phyloP scores from a whole-genome alignment of 2,797 vertebrate genomes.

The Clarias fuscus region DNA sequence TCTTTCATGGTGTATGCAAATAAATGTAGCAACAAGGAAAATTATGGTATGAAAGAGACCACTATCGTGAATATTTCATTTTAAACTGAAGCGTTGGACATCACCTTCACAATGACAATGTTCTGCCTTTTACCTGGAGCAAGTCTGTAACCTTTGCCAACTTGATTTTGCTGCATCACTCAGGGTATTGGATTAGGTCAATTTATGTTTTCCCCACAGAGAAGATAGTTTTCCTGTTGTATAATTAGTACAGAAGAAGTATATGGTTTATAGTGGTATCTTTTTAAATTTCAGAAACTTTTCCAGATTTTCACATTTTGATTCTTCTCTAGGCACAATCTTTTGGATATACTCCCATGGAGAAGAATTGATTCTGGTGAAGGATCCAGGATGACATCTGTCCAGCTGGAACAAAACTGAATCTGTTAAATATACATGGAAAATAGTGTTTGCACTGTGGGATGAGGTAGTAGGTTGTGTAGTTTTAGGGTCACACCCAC shows the following conservation, averaged over 20 bases:
- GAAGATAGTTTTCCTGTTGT: neutral
- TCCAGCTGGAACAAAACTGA: neutral
- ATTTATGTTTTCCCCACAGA: neutral
- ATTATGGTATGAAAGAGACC: neutral
- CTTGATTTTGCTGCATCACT: conserved; percentile 45
- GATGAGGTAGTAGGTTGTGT: conserved; percentile 99
- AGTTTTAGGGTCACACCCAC: conserved; percentile 99
- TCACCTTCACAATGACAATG: conserved; percentile 51
- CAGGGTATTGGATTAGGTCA: conserved; percentile 26
- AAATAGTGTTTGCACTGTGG: conserved; percentile 76
- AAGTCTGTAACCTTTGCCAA: conserved; percentile 40
- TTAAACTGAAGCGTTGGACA: neutral
- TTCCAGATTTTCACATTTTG: neutral
- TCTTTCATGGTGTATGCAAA: neutral
- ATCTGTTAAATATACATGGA: conserved; percentile 18
- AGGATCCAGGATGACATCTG: neutral
- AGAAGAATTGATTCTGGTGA: conserved; percentile 4
- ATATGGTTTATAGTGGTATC: neutral
- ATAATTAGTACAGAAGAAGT: neutral
- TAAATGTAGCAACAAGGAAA: neutral
- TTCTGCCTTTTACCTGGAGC: conserved; percentile 50
- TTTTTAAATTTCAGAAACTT: conserved; percentile 6
- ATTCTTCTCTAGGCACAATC: neutral
- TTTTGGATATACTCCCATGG: neutral
- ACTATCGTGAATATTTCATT: neutral